phyloP scores from a whole-genome alignment of 2,888 invertebrate genomes.

The Rhorus exstirpatorius region DNA sequence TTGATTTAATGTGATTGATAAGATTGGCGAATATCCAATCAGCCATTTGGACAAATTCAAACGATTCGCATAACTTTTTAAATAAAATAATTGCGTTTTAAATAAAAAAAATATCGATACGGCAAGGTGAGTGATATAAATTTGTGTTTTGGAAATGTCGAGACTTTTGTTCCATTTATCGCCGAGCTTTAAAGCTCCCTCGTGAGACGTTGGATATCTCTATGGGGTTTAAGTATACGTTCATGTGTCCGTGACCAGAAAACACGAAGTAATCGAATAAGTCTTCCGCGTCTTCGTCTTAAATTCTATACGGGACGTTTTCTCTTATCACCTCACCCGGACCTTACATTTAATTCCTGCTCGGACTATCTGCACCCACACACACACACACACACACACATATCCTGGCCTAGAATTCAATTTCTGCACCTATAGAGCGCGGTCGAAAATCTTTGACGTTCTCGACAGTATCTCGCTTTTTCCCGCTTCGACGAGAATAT shows the following conservation, averaged over 20 bases:
- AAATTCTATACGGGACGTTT: slow-evolving; percentile 31
- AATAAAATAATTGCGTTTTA: background rate
- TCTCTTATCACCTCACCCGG: slow-evolving; percentile 40
- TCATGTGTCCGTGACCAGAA: slow-evolving; percentile 13
- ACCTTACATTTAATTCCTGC: slow-evolving; percentile 18
- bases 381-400: background rate
- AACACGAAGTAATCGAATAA: slow-evolving; percentile 41
- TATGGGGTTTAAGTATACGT: slow-evolving; percentile 14
- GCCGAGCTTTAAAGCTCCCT: slow-evolving; percentile 5
- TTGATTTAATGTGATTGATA: too few species aligned
- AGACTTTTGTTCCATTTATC: slow-evolving; percentile 24
- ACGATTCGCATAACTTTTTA: too few species aligned
- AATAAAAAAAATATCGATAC: background rate
- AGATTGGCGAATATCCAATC: too few species aligned
- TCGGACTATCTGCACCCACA: background rate
- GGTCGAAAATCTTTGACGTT: slow-evolving; percentile 63
- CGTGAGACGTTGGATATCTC: background rate
- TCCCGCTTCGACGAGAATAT: slow-evolving; percentile 37
- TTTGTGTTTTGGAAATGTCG: background rate
- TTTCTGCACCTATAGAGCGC: slow-evolving; percentile 45
- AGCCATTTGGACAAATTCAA: too few species aligned
- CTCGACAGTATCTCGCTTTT: slow-evolving; percentile 44
- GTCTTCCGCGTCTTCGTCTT: slow-evolving; percentile 28
- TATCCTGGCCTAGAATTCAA: slow-evolving; percentile 54
- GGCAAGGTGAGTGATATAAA: background rate